Percentiles rank a stretch among this genome's conserved stretches.
Evolutionary conservation across 2,888 invertebrate species (phyloP).

Genomic region (Dendrolimus pini): DNA sequence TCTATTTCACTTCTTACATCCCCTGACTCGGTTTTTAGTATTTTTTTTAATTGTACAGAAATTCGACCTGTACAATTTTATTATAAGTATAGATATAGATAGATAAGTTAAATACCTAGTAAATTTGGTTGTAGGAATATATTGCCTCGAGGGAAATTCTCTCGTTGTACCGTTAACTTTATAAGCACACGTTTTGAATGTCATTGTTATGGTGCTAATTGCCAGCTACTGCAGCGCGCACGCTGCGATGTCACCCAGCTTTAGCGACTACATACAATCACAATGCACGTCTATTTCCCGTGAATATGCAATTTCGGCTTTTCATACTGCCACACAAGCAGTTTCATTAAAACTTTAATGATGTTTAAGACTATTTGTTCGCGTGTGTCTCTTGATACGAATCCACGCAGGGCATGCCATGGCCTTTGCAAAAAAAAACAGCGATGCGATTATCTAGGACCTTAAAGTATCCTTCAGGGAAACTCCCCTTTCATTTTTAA

Average conservation of each 20-base stretch:
- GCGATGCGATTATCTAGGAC: not conserved
- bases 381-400: slow-evolving; percentile 1
- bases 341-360: slow-evolving; percentile 32
- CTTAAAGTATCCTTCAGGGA: not conserved
- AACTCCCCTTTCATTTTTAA: not conserved
- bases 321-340: slow-evolving; percentile 17
- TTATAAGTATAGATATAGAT: too few relatives aligned
- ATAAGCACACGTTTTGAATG: slow-evolving; percentile 71
- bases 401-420: too few relatives aligned
- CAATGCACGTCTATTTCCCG: slow-evolving; percentile 27
- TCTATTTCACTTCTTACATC: too few relatives aligned
- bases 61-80: too few relatives aligned
- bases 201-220: slow-evolving; percentile 69
- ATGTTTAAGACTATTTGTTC: slow-evolving; percentile 24
- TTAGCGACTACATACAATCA: slow-evolving; percentile 26
- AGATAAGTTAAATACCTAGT: too few relatives aligned
- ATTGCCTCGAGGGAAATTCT: slow-evolving; percentile 10
- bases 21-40: too few relatives aligned
- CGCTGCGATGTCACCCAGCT: slow-evolving; percentile 17
- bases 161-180: slow-evolving; percentile 32
- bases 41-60: too few relatives aligned
- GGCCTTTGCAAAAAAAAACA: too few relatives aligned
- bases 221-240: slow-evolving; percentile 33
- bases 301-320: slow-evolving; percentile 31
- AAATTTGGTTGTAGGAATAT: not conserved